These are phyloP conservation scores for Tauraco erythrolophus DNA, from an alignment of 2,113 vertebrate genomes.

Conservation along the genomic window DNA sequence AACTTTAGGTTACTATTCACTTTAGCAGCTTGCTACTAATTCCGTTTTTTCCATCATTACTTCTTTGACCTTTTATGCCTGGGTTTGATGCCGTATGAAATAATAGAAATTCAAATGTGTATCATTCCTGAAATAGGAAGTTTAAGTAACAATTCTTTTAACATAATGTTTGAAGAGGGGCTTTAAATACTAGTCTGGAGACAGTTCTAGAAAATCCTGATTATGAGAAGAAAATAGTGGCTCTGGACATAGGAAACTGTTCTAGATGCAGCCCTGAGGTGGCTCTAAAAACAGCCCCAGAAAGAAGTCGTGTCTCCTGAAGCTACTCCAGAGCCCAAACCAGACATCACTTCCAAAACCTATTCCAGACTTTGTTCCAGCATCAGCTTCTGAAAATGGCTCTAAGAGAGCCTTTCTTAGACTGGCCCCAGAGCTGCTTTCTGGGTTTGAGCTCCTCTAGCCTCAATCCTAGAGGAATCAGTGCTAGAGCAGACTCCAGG, in stretches of 20 bases:
- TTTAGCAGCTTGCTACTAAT: background rate
- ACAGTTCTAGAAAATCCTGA: background rate
- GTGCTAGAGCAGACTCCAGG: background rate
- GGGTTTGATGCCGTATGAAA: background rate
- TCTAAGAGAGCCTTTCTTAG: background rate
- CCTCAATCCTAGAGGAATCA: background rate
- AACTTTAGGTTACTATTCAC: background rate
- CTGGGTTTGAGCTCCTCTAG: background rate
- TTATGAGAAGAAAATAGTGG: background rate
- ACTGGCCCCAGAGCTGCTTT: background rate
- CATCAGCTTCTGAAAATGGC: background rate
- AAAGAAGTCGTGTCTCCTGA: background rate
- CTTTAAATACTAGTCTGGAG: background rate
- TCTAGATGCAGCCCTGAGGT: background rate
- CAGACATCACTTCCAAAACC: background rate
- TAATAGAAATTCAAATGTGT: background rate
- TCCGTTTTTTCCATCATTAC: background rate
- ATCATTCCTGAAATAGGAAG: background rate
- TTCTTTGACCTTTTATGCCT: background rate
- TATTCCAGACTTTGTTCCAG: background rate
- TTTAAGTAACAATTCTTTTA: background rate
- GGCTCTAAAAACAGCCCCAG: background rate
- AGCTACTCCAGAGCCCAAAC: background rate
- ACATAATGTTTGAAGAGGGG: background rate
- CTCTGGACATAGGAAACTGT: background rate